Evolutionary conservation across 2,113 vertebrate genomes (phyloP).

Genomic region (Catharus bicknelli): DNA sequence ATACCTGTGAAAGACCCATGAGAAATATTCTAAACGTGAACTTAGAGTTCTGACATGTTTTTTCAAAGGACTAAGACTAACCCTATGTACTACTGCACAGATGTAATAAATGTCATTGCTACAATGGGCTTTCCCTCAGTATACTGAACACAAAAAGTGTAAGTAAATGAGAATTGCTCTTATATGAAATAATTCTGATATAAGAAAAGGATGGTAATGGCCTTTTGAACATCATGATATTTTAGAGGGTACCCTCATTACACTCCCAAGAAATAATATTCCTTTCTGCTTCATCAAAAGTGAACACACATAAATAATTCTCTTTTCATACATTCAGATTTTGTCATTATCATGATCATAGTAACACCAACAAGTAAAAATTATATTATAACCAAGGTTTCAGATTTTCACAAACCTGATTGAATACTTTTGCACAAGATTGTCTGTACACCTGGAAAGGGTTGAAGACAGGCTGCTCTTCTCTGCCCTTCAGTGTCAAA

Average conservation of each 20-base stretch:
- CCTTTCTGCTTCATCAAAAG: not conserved
- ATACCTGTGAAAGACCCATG: not conserved
- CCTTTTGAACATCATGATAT: not conserved
- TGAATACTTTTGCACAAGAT: constrained; percentile 77
- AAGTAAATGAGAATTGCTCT: not conserved
- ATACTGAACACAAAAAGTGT: not conserved
- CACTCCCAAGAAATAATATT: not conserved
- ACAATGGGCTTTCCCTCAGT: not conserved
- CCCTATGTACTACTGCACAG: not conserved
- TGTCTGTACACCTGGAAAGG: constrained; percentile 81
- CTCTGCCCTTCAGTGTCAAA: constrained; percentile 49
- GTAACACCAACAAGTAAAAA: not conserved
- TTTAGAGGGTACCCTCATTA: not conserved
- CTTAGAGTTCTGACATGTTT: not conserved
- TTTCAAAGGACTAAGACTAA: not conserved
- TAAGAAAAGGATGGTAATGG: not conserved
- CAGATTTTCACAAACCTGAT: constrained; percentile 83
- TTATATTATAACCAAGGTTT: not conserved
- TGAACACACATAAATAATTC: not conserved
- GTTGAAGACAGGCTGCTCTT: constrained; percentile 75
- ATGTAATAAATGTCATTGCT: not conserved
- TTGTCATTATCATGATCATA: not conserved
- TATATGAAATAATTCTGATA: not conserved
- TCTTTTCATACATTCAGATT: not conserved
- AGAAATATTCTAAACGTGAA: not conserved